These are phyloP conservation scores for Cecropterus lyciades DNA, from an alignment of 1,140 invertebrate species.

Conservation along the genomic window DNA sequence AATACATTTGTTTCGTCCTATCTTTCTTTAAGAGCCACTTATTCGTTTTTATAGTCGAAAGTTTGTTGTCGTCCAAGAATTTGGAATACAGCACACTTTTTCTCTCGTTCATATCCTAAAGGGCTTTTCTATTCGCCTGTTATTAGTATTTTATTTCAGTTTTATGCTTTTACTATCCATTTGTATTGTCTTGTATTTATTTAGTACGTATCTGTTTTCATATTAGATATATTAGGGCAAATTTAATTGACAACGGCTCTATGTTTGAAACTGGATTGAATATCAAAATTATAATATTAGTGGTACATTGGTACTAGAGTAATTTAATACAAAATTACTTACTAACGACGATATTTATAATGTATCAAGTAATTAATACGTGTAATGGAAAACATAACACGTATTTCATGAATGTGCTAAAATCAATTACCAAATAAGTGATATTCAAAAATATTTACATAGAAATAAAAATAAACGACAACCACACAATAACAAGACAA, in stretches of 20 bases:
- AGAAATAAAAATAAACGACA: constrained; percentile 16
- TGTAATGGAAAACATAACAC: too few species aligned
- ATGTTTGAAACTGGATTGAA: too few species aligned
- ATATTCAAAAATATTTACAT: not conserved
- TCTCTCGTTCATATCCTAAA: constrained; percentile 45
- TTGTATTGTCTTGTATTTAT: not conserved
- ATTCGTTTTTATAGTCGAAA: constrained; percentile 70
- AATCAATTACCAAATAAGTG: not conserved
- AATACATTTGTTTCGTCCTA: constrained; percentile 63
- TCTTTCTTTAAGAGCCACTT: constrained; percentile 60
- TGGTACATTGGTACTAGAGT: too few species aligned
- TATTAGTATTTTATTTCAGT: constrained; percentile 39
- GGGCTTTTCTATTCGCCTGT: constrained; percentile 41
- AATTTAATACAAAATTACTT: too few species aligned
- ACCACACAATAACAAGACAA: constrained; percentile 25
- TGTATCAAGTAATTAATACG: too few species aligned
- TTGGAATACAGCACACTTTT: constrained; percentile 63
- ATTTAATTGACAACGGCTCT: too few species aligned
- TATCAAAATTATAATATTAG: too few species aligned
- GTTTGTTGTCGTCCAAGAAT: constrained; percentile 54
- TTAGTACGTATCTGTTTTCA: too few species aligned
- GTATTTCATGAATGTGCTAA: not conserved
- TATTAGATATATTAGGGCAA: too few species aligned
- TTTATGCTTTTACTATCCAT: constrained; percentile 1
- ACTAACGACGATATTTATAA: too few species aligned